Evolutionary conservation across 1,140 invertebrate species (phyloP).

Genomic region (Telenomus remus): DNA sequence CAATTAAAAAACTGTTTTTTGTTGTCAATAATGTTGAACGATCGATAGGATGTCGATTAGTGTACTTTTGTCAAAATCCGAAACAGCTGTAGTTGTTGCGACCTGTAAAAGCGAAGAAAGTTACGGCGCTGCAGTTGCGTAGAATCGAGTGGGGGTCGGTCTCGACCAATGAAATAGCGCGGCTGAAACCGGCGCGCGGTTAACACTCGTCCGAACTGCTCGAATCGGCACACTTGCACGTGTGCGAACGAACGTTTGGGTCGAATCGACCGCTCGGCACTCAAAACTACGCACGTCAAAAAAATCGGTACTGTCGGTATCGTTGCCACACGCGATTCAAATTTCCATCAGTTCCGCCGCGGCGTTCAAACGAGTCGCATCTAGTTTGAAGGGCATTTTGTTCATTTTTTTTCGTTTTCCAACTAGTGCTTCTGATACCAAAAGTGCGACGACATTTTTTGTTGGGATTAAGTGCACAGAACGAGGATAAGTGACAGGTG

Average conservation of each 20-base stretch:
- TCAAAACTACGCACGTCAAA: slow-evolving; percentile 43
- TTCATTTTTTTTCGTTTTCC: too few species aligned
- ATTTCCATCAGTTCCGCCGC: slow-evolving; percentile 1
- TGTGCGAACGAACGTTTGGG: slow-evolving; percentile 68
- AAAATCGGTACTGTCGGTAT: slow-evolving; percentile 33
- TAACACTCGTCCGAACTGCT: slow-evolving; percentile 51
- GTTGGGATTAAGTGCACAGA: too few species aligned
- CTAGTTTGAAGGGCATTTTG: not conserved
- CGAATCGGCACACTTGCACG: slow-evolving; percentile 72
- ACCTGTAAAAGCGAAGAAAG: slow-evolving; percentile 45
- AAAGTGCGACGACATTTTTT: too few species aligned
- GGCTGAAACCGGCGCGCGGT: slow-evolving; percentile 51
- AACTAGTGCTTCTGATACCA: too few species aligned
- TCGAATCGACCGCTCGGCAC: slow-evolving; percentile 59
- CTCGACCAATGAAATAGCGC: slow-evolving; percentile 33
- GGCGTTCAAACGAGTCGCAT: not conserved
- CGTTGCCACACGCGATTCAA: slow-evolving; percentile 16
- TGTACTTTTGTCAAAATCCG: slow-evolving; percentile 11
- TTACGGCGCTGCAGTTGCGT: slow-evolving; percentile 54
- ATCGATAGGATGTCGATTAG: too few species aligned
- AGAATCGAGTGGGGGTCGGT: slow-evolving; percentile 28
- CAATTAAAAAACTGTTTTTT: too few species aligned
- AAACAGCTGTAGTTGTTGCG: slow-evolving; percentile 33
- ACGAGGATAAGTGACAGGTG: too few species aligned
- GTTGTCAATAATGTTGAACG: too few species aligned